Evolutionary conservation across 2,797 vertebrate genomes (phyloP).

Genomic region (Lycodopsis pacificus): DNA sequence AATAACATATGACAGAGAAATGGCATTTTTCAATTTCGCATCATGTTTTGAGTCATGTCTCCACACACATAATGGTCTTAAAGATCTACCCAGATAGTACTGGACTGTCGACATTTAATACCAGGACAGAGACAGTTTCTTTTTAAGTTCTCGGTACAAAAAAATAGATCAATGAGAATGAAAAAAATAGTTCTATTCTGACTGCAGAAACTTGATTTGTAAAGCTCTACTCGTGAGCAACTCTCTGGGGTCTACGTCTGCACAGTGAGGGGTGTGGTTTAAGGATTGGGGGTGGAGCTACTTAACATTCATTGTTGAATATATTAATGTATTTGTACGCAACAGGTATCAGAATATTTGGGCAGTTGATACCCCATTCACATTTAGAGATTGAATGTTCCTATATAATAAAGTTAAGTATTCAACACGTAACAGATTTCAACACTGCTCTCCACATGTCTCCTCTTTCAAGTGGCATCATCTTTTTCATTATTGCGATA

Average conservation of each 20-base stretch:
- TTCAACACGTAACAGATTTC: constrained; percentile 80
- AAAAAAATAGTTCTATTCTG: constrained; percentile 71
- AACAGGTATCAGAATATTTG: constrained; percentile 74
- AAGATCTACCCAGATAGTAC: constrained; percentile 57
- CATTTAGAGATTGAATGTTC: constrained; percentile 82
- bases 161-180: constrained; percentile 76
- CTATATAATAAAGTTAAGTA: constrained; percentile 61
- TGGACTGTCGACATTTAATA: constrained; percentile 62
- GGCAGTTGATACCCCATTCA: constrained; percentile 80
- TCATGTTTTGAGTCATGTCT: constrained; percentile 32
- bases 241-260: constrained; percentile 80
- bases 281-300: constrained; percentile 83
- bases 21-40: constrained; percentile 45
- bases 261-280: constrained; percentile 87
- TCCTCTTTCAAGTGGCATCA: constrained; percentile 85
- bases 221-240: constrained; percentile 72
- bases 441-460: constrained; percentile 21
- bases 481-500: constrained; percentile 97
- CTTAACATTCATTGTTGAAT: constrained; percentile 77
- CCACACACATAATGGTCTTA: constrained; percentile 54
- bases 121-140: constrained; percentile 48
- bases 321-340: constrained; percentile 64
- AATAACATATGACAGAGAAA: constrained; percentile 66
- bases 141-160: constrained; percentile 68
- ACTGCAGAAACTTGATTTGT: constrained; percentile 58